phyloP scores from a whole-genome alignment of 2,113 vertebrate species.

The Semnornis frantzii region DNA sequence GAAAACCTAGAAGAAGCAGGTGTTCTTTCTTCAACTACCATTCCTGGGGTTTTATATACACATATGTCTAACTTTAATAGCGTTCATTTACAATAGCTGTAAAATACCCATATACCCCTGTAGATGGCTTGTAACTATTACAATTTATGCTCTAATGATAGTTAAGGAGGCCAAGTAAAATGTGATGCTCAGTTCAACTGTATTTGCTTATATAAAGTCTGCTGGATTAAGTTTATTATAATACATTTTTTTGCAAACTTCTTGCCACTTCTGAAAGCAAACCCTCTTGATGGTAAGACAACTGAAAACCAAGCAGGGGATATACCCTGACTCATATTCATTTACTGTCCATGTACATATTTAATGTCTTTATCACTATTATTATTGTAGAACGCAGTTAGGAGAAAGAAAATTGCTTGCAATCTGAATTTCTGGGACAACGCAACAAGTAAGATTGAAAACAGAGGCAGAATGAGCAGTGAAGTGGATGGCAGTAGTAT shows the following conservation, averaged over 20 bases:
- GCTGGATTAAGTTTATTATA: conserved; percentile 59
- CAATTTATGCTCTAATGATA: conserved; percentile 77
- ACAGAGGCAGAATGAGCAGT: background rate
- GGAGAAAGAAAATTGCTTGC: background rate
- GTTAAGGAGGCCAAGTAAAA: conserved; percentile 66
- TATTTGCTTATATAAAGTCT: conserved; percentile 62
- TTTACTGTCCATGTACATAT: background rate
- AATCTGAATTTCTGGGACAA: conserved; percentile 31
- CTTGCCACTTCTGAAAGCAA: conserved; percentile 8
- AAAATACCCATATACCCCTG: conserved; percentile 68
- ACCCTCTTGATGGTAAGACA: conserved; percentile 8
- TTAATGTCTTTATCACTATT: background rate
- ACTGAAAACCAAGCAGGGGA: background rate
- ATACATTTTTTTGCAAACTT: conserved; percentile 56
- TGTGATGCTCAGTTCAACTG: conserved; percentile 57
- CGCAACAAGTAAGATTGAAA: conserved; percentile 35
- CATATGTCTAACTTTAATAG: conserved; percentile 70
- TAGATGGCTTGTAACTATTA: conserved; percentile 59
- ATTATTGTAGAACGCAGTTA: background rate
- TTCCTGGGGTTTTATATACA: conserved; percentile 73
- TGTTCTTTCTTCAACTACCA: conserved; percentile 63
- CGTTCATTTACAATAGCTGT: conserved; percentile 74
- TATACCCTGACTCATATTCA: background rate
- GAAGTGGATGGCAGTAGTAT: background rate
- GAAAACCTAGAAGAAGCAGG: conserved; percentile 51